phyloP scores from a whole-genome alignment of 2,797 vertebrate species.

The Molossus alvarezi region DNA sequence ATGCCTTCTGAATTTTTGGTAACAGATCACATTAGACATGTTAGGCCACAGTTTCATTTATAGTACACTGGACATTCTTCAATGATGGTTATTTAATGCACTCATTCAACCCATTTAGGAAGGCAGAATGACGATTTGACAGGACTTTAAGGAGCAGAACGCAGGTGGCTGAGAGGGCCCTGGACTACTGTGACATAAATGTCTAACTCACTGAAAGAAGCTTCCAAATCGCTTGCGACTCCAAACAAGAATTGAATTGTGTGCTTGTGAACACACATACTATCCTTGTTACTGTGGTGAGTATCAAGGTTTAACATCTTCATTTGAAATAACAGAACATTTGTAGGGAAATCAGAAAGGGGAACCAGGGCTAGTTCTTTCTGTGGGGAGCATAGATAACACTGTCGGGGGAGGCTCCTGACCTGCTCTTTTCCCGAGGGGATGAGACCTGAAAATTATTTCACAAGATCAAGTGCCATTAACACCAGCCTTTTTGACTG shows the following conservation, averaged over 20 bases:
- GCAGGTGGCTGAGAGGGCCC: not conserved
- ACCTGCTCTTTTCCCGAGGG: not conserved
- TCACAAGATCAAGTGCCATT: not conserved
- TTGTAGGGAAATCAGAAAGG: not conserved
- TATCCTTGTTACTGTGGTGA: not conserved
- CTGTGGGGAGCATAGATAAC: not conserved
- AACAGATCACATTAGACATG: not conserved
- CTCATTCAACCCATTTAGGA: not conserved
- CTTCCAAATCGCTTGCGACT: not conserved
- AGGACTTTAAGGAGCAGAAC: slow-evolving; percentile 3
- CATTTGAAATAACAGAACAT: not conserved
- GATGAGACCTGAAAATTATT: slow-evolving; percentile 1
- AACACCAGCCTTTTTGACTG: not conserved
- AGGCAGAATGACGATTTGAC: not conserved
- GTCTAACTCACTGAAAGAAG: slow-evolving; percentile 14
- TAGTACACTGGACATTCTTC: not conserved
- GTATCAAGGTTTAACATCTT: not conserved
- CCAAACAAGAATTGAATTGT: not conserved
- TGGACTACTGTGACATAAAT: not conserved
- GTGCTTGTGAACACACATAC: not conserved
- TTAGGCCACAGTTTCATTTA: no score
- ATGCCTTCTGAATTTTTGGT: not conserved
- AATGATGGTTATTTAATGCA: slow-evolving; percentile 1
- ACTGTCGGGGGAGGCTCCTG: no score
- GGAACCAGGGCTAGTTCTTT: not conserved